Evolutionary conservation across 2,113 vertebrate species (phyloP), one percentile per base, ranked within the genome.

Genomic region (Phrynosoma platyrhinos): DNA sequence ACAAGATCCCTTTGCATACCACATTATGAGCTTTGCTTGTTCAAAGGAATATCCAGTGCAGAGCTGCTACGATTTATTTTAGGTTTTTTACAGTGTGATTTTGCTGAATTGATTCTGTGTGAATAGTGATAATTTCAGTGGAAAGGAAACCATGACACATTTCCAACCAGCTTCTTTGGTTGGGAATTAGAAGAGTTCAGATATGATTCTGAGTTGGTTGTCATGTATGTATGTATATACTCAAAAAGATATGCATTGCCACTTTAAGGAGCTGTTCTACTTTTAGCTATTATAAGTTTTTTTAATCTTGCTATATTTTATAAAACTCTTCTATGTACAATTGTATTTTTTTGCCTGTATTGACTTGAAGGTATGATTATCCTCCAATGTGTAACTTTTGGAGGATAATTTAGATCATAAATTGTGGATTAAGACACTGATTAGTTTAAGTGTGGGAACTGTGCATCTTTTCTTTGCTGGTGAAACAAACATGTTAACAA

Each of bases 51-150:
- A 68, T 82, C 79, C 89, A 79, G 84, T 88, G 47, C n/a, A 89
- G 90, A 94, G 89, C 91, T 87, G 76, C 81, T 92, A 91, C 93
- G 40, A 0, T 62, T 20, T n/a, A 0, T 78, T 91, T 55, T 16
- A 55, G 25, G 25, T 8, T 69, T 72, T 32, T 14, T 69, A 20
- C 2, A 69, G n/a, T 74, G 32, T 52, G 30, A 32, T 69, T 68
- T 53, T 79, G 64, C 42, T 58, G 42, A 83, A 87, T 40, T 90
- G 88, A 77, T 76, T 1, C 82, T 87, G 90, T 91, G 88, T 94
- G 92, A 92, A 90, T 93, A 94, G 90, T 91, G 91, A 93, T 92
- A 89, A 88, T 32, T 92, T 88, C 91, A 92, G 91, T 88, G 91
- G 92, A 90, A 79, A 89, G 93, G 77, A 23, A 89, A 89, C 88